These are phyloP conservation scores for Altica lythri DNA, from an alignment of 2,888 invertebrate species.

Conservation along the genomic window DNA sequence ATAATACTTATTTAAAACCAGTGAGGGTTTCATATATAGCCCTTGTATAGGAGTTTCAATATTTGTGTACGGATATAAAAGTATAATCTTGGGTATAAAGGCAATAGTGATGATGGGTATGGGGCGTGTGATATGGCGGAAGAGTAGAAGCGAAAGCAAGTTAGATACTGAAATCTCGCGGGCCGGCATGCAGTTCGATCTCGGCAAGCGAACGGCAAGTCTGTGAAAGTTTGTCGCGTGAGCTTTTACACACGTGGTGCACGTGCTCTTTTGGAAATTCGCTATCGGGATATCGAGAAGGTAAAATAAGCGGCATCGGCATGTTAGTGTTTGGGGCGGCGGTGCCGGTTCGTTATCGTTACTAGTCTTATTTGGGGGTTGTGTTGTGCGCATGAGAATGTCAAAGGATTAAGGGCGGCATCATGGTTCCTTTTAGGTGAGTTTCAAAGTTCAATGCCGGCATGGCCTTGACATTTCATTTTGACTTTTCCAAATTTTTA, in stretches of 20 bases:
- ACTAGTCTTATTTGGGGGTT: no score
- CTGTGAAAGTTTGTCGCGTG: conserved; percentile 49
- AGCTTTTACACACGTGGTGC: conserved; percentile 48
- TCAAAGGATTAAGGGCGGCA: conserved; percentile 21
- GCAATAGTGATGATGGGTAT: neutral
- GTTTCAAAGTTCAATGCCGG: conserved; percentile 14
- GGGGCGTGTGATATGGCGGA: conserved; percentile 7
- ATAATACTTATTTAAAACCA: no score
- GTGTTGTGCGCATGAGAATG: conserved; percentile 21
- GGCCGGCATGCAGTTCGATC: conserved; percentile 49
- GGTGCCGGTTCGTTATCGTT: neutral
- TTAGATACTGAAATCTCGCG: conserved; percentile 47
- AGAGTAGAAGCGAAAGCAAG: conserved; percentile 12
- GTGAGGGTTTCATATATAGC: no score
- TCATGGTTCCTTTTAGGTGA: conserved; percentile 23
- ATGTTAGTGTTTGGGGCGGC: conserved; percentile 5
- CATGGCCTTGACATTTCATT: conserved; percentile 7
- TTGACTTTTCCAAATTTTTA: neutral
- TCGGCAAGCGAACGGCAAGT: conserved; percentile 49
- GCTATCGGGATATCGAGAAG: conserved; percentile 26
- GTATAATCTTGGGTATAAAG: no score
- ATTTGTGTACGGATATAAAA: no score
- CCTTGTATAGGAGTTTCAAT: no score
- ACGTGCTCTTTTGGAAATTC: conserved; percentile 44
- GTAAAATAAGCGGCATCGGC: conserved; percentile 1